Evolutionary conservation across 2,797 vertebrate species (phyloP), one percentile per base, ranked within the genome.

Genomic region (Scomberomorus guttatus): DNA sequence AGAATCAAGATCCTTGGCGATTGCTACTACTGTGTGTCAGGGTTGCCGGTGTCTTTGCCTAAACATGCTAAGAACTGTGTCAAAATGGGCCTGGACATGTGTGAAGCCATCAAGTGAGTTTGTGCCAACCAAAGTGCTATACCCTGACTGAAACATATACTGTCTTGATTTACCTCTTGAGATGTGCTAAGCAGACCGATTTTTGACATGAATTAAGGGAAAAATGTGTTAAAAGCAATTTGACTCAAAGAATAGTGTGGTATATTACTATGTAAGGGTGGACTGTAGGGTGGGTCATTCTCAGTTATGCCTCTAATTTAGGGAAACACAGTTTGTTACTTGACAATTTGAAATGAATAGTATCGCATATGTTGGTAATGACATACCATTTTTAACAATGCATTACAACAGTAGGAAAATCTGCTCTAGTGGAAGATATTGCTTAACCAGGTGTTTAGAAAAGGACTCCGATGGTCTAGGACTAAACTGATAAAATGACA

Each of bases 81-180:
- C 55, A 99, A 99, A 95, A 99, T 99, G 98, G 98, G 98, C 20
- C 95, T 99, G 11, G 98, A 99, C 92, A 99, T 99, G 95, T 99
- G 98, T 63, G 97, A 99, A 92, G 98, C 98, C 66, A 99, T 99
- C 79, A 99, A 99, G 98, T 99, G 94, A 93, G 98, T 96, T 39
- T 70, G 24, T 37, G 44, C 13, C 48, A 46, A 11, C 37, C 6
- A 24, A 75, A 25, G n/a, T 14, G 12, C 17, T 71, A 4, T 61
- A 50, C n/a, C 6, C 46, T 46, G 2, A 46, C 6, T 76, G 25
- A 62, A 50, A 67, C 46, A 37, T 12, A 42, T 18, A 9, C 25
- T 7, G 46, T 61, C n/a, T 51, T 25, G 0, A 29, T 37, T 25
- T n/a, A 60, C 12, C 61, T 56, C 29, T 54, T 46, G 10, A 32